phyloP scores from a whole-genome alignment of 2,888 invertebrate species.

The Xiphydria camelus region DNA sequence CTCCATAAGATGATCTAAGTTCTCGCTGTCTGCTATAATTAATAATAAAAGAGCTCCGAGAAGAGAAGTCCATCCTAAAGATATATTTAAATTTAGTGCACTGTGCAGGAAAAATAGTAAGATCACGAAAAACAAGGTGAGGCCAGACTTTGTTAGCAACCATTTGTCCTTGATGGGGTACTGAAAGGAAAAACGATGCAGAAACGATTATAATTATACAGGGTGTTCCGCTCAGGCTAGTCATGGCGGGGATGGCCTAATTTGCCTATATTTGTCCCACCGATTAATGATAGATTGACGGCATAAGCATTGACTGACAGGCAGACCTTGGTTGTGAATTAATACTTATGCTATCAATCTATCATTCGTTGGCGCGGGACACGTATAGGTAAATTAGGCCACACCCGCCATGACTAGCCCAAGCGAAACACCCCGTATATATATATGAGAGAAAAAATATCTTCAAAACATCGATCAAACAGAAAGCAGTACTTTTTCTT shows the following conservation, averaged over 20 bases:
- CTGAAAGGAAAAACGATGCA: conserved; percentile 61
- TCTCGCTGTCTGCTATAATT: conserved; percentile 76
- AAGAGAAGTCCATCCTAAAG: conserved; percentile 86
- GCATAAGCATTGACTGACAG: no score
- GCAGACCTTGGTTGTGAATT: no score
- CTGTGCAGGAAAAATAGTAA: conserved; percentile 83
- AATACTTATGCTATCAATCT: no score
- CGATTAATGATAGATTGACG: no score
- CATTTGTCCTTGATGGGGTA: conserved; percentile 78
- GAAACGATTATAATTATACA: background rate
- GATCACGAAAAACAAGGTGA: conserved; percentile 76
- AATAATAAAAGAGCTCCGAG: conserved; percentile 80
- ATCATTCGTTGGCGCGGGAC: no score
- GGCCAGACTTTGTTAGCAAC: conserved; percentile 73
- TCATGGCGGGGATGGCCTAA: background rate
- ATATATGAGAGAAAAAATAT: no score
- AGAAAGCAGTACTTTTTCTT: conserved; percentile 63
- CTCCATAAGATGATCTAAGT: conserved; percentile 81
- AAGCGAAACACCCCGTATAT: no score
- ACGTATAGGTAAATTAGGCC: no score
- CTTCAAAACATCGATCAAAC: no score
- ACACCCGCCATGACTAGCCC: no score
- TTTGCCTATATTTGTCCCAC: no score
- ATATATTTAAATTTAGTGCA: conserved; percentile 76
- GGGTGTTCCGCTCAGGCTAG: no score